phyloP scores from a whole-genome alignment of 2,113 vertebrate genomes.

The Mustela lutreola region DNA sequence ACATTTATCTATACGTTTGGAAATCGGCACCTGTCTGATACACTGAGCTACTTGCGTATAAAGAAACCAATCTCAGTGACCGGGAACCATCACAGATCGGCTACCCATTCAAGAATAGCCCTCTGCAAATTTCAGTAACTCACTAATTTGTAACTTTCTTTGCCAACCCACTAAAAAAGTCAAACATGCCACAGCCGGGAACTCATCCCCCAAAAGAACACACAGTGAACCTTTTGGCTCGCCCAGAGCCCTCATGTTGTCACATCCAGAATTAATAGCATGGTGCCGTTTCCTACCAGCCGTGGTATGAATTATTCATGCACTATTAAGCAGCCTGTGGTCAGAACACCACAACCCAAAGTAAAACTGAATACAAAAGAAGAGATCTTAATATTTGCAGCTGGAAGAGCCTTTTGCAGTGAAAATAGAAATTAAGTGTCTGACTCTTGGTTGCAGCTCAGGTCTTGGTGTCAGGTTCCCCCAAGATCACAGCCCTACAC shows the following conservation, averaged over 20 bases:
- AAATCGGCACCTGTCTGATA: background rate
- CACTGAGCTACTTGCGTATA: background rate
- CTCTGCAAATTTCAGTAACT: background rate
- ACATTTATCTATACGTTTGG: background rate
- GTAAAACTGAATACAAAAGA: conserved; percentile 7
- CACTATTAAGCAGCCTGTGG: conserved; percentile 53
- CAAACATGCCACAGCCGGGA: background rate
- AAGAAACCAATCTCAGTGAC: background rate
- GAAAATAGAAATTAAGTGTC: background rate
- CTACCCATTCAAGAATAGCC: background rate
- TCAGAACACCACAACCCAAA: conserved; percentile 55
- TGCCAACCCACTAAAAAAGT: background rate
- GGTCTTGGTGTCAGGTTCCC: background rate
- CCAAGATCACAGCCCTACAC: background rate
- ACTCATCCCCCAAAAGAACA: background rate
- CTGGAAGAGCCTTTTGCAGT: background rate
- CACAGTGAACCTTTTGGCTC: background rate
- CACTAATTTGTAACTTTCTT: background rate
- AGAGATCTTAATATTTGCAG: background rate
- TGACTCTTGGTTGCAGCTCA: background rate
- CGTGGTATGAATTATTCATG: conserved; percentile 59
- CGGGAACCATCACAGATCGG: background rate
- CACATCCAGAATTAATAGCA: conserved; percentile 8
- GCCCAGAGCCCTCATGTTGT: background rate
- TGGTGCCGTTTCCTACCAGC: background rate